Base-by-base conservation (phyloP, 2,888 invertebrate genomes). In the Leptura quadrifasciata region DNA sequence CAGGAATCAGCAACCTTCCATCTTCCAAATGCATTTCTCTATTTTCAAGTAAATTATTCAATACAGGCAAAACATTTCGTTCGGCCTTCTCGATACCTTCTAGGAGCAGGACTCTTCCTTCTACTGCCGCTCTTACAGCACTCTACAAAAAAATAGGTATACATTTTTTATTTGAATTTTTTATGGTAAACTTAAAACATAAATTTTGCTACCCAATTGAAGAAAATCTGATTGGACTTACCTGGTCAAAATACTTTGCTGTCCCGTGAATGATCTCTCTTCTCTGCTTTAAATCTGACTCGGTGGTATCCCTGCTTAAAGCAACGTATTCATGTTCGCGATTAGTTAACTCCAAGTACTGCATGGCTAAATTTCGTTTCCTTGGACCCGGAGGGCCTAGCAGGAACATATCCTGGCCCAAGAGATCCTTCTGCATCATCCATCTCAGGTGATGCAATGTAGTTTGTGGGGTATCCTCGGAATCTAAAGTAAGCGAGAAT, bases 41-140 rank as follows among this genome's bases (percentile, higher is more conserved):
- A 89, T 99, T 99, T 90, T 99, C 98, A 70, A 99, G 90, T 72
- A 99, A 91, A 90, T 99, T 99, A 89, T 99, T 99, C 55, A 99
- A 90, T 64, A 99, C 96, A 47, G 98, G 98, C 76, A 99, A 90
- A 57, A 99, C 98, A 91, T 99, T 99, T 65, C 98, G 91, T 88
- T 99, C 99, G 0, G 98, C 98, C 88, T 98, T 98, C 90, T 99
- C 98, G 73, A 99, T 97, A 1, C 98, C 99, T 89, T 99, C 98
- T 74, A 99, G 91, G 2, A 99, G 92, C 17, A 99, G 91, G 12
- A 98, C 92, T 63, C 98, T 91, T 0, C 98, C 98, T 89, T 97
- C 92, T 1, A 93, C 91, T 0, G 98, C 98, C 20, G 98, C 98
- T 79, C 95, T 92, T 0, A 99, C 98, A 15, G 98, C 98, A 89